Conservation (phyloP, 2,113 vertebrate species). For the Gadus chalcogrammus region DNA sequence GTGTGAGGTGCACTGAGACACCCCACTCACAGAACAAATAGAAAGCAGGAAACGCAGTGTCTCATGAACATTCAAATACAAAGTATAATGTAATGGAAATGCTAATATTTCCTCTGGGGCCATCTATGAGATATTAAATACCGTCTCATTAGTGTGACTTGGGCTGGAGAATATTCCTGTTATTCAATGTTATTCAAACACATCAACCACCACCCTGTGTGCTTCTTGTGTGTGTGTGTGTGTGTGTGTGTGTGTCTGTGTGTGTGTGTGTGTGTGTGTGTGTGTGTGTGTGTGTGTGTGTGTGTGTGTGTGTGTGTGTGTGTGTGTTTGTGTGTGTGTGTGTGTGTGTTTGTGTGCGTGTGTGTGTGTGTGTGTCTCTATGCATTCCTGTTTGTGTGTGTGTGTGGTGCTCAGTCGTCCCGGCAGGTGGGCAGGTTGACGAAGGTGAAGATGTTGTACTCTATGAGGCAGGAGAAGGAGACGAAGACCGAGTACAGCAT, state of each 20-base stretch:
- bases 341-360: too few species aligned
- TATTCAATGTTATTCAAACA: too few species aligned
- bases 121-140: too few species aligned
- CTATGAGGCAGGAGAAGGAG: conserved; percentile 98
- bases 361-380: neutral
- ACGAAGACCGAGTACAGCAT: conserved; percentile 93
- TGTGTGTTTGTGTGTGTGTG: neutral
- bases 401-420: conserved; percentile 71
- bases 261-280: neutral
- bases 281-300: neutral
- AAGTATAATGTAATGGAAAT: too few species aligned
- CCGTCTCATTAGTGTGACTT: too few species aligned
- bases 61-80: too few species aligned
- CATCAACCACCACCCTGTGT: neutral
- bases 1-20: neutral
- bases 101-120: too few species aligned
- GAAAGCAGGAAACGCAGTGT: too few species aligned
- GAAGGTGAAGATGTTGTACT: conserved; percentile 98
- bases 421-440: conserved; percentile 97
- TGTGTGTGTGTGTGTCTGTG: neutral
- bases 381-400: neutral
- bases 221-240: neutral
- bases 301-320: neutral
- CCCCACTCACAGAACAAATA: neutral
- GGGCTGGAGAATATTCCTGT: too few species aligned